A percentile compares a stretch with the other conserved stretches of the same genome.
Conservation (phyloP, 2,113 vertebrate species). For the Rattus norvegicus region GRCr8 NC_086020.1:212483501-212484000, state of each 20-base stretch:
- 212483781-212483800: background rate
- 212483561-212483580: background rate
- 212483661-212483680: background rate
- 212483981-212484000: background rate
- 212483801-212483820: too few species aligned
- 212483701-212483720: background rate
- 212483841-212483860: background rate
- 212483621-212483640: background rate
- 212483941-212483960: background rate
- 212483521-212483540: too few species aligned
- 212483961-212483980: background rate
- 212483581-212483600: background rate
- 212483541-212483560: background rate
- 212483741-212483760: conserved; percentile 39
- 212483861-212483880: background rate
- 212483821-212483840: background rate
- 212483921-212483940: background rate
- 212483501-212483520: too few species aligned
- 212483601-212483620: background rate
- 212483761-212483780: background rate
- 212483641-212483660: fast-evolving
- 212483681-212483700: background rate
- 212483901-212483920: background rate
- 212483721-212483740: background rate
- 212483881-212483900: background rate